phyloP scores from a whole-genome alignment of 2,888 invertebrate species.

The Megaustenia siamemsis region DNA sequence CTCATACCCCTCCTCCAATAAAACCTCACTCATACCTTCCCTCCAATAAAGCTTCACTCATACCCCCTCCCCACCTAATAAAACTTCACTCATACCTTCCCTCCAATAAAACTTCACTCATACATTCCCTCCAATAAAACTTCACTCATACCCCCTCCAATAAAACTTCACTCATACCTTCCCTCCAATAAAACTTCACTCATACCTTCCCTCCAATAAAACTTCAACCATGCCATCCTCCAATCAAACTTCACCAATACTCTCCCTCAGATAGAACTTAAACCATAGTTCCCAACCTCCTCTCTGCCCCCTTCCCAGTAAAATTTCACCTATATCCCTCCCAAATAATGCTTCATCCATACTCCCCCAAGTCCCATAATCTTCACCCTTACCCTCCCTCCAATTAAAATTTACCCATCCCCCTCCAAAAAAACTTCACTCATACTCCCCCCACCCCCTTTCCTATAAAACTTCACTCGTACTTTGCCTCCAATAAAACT shows the following conservation, averaged over 20 bases:
- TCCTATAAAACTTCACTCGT: neutral
- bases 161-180: no score
- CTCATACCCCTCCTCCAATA: neutral
- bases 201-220: no score
- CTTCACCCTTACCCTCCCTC: conserved; percentile 7
- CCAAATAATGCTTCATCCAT: neutral
- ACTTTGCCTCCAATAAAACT: neutral
- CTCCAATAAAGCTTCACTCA: no score
- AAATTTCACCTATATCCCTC: neutral
- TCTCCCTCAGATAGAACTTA: no score
- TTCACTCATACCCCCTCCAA: no score
- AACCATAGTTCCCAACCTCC: neutral
- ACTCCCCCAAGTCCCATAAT: neutral
- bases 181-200: no score
- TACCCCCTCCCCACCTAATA: no score
- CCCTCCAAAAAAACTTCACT: neutral
- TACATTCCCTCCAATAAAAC: neutral
- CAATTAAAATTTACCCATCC: no score
- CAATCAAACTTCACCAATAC: no score
- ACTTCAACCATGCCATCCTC: no score
- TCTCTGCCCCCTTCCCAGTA: neutral
- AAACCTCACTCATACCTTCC: no score
- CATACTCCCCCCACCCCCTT: neutral
- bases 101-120: neutral
- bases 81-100: no score